These are phyloP conservation scores for Ariolimax columbianus DNA, from an alignment of 2,888 invertebrate species.

Conservation along the genomic window DNA sequence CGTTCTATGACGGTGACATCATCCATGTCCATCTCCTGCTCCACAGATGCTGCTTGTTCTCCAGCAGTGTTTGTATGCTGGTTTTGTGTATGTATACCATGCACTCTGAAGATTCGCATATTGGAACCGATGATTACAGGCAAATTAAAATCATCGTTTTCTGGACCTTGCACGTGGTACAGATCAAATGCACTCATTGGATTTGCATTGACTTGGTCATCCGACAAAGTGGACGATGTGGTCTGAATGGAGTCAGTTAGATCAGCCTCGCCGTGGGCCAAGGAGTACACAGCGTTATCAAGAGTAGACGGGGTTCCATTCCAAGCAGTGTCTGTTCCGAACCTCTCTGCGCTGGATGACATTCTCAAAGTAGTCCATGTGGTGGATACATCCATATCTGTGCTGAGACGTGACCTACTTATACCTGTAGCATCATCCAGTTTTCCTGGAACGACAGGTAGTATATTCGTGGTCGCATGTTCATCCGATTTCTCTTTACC, in stretches of 20 bases:
- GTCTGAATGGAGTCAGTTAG: conserved; percentile 21
- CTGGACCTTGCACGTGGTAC: neutral
- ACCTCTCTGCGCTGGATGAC: neutral
- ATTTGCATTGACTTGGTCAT: conserved; percentile 5
- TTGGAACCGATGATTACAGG: neutral
- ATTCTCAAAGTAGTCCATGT: neutral
- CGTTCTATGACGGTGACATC: conserved; percentile 31
- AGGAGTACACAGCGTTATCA: conserved; percentile 27
- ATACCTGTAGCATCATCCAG: neutral
- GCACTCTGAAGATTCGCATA: neutral
- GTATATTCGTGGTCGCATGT: neutral
- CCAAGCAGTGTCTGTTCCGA: neutral
- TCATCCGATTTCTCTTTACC: neutral
- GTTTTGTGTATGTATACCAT: neutral
- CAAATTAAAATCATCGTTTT: neutral
- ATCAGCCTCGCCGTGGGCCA: neutral
- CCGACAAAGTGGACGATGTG: conserved; percentile 24
- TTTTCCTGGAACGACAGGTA: neutral
- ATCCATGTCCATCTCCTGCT: neutral
- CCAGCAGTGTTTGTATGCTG: neutral
- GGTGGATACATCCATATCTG: neutral
- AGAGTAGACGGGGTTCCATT: neutral
- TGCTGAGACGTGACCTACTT: neutral
- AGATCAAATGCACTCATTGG: neutral
- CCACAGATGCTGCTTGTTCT: neutral